Base-by-base conservation (phyloP, 2,888 invertebrate species). In the Stenoptilia bipunctidactyla region DNA sequence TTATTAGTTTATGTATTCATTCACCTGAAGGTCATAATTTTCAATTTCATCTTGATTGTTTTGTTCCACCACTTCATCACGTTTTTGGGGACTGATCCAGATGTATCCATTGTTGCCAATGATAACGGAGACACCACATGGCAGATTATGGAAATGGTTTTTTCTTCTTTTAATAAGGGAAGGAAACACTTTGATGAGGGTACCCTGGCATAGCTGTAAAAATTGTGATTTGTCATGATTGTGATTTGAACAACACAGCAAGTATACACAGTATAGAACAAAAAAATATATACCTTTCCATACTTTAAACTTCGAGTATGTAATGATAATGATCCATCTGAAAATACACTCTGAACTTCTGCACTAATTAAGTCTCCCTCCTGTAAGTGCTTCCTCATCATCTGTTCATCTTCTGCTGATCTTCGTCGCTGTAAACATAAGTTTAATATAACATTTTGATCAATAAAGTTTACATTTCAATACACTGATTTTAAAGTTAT, bases 321-420 rank as follows among this genome's bases (percentile, higher is more conserved):
- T 10, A 99, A 74, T 0, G 96, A 94, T 13, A 99, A 75, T 0
- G 94, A 90, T 1, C 98, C 97, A 77, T 99, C 98, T 39, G 90
- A 88, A 64, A 90, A 94, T 3, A 97, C 89, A 64, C 91, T 94
- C 65, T 98, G 97, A 0, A 99, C 98, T 85, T 99, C 98, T 3
- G 98, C 98, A 76, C 97, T 97, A 45, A 99, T 95, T 1, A 99
- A 85, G 76, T 99, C 99, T 13, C 97, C 97, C 75, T 97, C 97
- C 66, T 92, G 91, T 37, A 98, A 80, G 69, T 96, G 97, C 48
- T 93, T 91, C 40, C 98, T 86, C 99, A 99, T 99, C 87, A 94
- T 93, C 63, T 97, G 92, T 68, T 99, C 98, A 85, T 99, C 99
- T 83, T 99, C 97, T 3, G 91, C 93, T 2, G 94, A 96, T 60